Percentiles rank a stretch among this genome's conserved stretches.
Evolutionary conservation across 1,140 invertebrate species (phyloP).

Genomic region (Maconellicoccus hirsutus): DNA sequence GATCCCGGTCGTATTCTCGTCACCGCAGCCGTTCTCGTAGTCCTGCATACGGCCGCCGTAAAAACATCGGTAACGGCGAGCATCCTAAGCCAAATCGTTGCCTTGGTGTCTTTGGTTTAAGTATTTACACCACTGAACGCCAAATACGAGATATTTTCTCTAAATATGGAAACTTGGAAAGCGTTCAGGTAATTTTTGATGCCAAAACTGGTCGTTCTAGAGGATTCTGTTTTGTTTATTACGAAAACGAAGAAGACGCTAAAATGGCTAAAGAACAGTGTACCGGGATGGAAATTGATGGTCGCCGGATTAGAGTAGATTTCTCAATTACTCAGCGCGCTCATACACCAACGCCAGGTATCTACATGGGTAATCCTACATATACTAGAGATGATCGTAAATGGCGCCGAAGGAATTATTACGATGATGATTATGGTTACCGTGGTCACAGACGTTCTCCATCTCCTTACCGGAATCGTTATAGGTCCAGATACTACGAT

Average conservation of each 20-base stretch:
- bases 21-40: conserved; percentile 36
- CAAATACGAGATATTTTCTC: conserved; percentile 88
- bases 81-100: conserved; percentile 79
- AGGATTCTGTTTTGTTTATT: conserved; percentile 97
- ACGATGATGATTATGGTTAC: conserved; percentile 34
- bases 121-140: conserved; percentile 81
- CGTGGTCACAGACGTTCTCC: conserved; percentile 42
- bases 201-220: conserved; percentile 82
- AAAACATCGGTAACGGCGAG: conserved; percentile 40
- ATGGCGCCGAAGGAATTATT: conserved; percentile 27
- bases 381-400: conserved; percentile 30
- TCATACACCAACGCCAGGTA: conserved; percentile 93
- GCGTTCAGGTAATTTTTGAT: conserved; percentile 91
- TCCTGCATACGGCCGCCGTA: conserved; percentile 29
- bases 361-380: conserved; percentile 93
- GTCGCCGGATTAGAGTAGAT: conserved; percentile 83
- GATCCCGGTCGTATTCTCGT: conserved; percentile 30
- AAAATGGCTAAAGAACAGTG: conserved; percentile 88
- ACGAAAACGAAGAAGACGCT: conserved; percentile 76
- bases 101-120: conserved; percentile 88
- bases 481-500: conserved; percentile 45
- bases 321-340: conserved; percentile 95
- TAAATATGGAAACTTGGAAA: conserved; percentile 82
- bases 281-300: conserved; percentile 88
- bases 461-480: conserved; percentile 46